Base-by-base conservation (phyloP, 2,797 vertebrate species). In the Helostoma temminkii region DNA sequence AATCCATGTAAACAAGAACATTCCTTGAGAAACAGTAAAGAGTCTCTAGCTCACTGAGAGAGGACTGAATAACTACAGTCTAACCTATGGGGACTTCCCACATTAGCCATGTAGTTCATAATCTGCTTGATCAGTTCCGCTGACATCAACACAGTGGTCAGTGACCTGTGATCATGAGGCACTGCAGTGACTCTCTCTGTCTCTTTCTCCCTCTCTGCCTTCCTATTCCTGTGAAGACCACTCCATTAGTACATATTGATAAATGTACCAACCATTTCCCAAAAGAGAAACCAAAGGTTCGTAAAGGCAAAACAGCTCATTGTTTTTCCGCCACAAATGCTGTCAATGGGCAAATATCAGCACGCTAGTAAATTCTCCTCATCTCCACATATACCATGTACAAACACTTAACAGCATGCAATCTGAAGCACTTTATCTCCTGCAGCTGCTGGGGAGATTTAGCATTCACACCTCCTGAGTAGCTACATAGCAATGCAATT, bases 121-220 rank as follows among this genome's bases (percentile, higher is more conserved):
- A 74, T 74, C 59, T 84, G 80, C 80, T 36, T 61, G 52, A 85
- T 75, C 67, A 73, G 76, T 80, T 84, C 71, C 83, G 82, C 89
- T 91, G 83, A 89, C 86, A 89, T 63, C 76, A 69, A 80, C 89
- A 83, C 65, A 81, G 76, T 56, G 34, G 80, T 73, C 84, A 85
- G 61, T 87, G 89, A 89, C 89, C 89, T 80, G 74, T 84, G 74
- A 84, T 86, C 69, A 81, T 80, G 65, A 91, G 63, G 72, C 83
- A 79, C 73, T 88, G 83, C 83, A 80, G 82, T 69, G 77, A 87
- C 75, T 66, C 71, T 63, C 36, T 66, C 71, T 63, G 32, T 19
- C 59, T 37, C 58, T 48, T 18, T 63, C 22, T 54, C 59, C 1
- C 52, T 43, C 53, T 45, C 36, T 28, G 3, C 49, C 57, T 43